A percentile compares a stretch with the other conserved stretches of the same genome.
Conservation (phyloP, 1,140 invertebrate genomes). For the Riptortus pedestris region DNA sequence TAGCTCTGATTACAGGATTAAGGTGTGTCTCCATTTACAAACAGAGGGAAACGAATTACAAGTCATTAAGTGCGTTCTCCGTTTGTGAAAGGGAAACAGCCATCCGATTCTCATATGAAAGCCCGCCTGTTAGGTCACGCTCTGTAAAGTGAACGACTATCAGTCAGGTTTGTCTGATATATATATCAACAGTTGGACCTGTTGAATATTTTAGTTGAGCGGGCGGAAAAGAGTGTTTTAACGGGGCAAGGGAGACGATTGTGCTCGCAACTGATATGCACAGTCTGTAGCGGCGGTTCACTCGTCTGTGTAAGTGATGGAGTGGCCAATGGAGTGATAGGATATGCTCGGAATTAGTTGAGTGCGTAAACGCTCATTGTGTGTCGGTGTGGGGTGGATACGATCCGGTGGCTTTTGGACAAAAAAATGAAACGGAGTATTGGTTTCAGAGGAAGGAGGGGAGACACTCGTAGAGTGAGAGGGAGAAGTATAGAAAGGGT, state of each 20-base stretch:
- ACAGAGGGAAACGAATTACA: too few relatives aligned
- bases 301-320: not conserved
- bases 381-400: not conserved
- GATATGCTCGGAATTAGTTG: not conserved
- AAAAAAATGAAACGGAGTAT: not conserved
- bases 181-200: too few relatives aligned
- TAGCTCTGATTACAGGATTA: too few relatives aligned
- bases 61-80: too few relatives aligned
- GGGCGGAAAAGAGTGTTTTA: not conserved
- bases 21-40: too few relatives aligned
- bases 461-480: not conserved
- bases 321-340: not conserved
- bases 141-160: too few relatives aligned
- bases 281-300: not conserved
- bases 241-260: not conserved
- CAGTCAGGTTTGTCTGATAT: too few relatives aligned
- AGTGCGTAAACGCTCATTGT: slow-evolving; percentile 17
- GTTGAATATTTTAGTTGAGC: not conserved
- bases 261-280: too few relatives aligned
- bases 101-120: too few relatives aligned
- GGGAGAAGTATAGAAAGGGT: not conserved
- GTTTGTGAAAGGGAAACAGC: too few relatives aligned
- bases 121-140: too few relatives aligned
- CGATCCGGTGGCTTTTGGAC: not conserved
- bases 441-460: not conserved